Base-by-base conservation (phyloP, 2,888 invertebrate species). In the Pseudanteris insignis region DNA sequence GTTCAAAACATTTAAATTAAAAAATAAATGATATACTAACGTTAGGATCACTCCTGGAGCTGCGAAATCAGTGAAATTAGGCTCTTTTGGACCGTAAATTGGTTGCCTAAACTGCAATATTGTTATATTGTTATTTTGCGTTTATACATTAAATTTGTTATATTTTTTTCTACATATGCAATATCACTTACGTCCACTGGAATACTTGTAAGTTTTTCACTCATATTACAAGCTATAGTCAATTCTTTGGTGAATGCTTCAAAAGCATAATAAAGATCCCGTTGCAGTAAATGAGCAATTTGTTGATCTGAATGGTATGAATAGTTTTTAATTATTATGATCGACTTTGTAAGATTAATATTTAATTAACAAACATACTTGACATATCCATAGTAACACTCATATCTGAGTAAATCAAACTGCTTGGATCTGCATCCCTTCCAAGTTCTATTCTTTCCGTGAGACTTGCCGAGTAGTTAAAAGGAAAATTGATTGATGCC, bases 41-140 rank as follows among this genome's bases (percentile, higher is more conserved):
- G 92, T 92, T 40, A 96, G 80, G 67, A 95, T 91, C 36, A 96
- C 87, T 61, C 96, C 96, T 1, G 96, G 96, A 1, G 95, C 95
- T 55, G 95, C 95, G 75, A 96, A 96, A 76, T 96, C 94, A 0
- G 94, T 95, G 74, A 96, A 95, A 73, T 91, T 91, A 0, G 94
- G 92, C 44, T 87, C 83, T 15, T 81, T 77, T 43, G 87, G 83
- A 1, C 94, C 94, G 70, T 91, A 94, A 33, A 94, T 81, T 0
- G 93, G 92, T 0, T 82, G 74, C 65, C 88, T 82, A 77, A 89
- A 89, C 85, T 90, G 78, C 5, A 26, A n/a, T n/a, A n/a, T n/a
- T n/a, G n/a, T n/a, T n/a, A n/a, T n/a, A n/a, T n/a, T n/a, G n/a
- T n/a, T n/a, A n/a, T n/a, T n/a, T n/a, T n/a, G n/a, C n/a, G n/a